Evolutionary conservation across 2,888 invertebrate genomes (phyloP), one percentile per base, ranked within the genome.

Genomic region (Teinopalpus imperialis): DNA sequence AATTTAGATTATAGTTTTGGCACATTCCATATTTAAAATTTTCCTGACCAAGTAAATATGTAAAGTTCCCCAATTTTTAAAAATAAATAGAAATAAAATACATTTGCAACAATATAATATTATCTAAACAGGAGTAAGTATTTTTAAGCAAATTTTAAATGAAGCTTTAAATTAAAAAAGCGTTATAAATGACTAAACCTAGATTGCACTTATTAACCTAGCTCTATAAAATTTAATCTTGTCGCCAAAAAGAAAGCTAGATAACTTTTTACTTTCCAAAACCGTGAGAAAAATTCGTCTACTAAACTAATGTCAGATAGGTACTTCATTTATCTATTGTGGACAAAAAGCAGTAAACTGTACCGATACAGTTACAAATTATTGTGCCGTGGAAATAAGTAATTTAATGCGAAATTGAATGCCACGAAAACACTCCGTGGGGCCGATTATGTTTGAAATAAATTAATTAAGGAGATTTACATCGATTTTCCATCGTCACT

Each of bases 331-430:
- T 58, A 61, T 62, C 55, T 61, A 60, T 55, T 58, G 50, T 51
- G 52, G 59, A 57, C 65, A 74, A 79, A 77, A 81, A 81, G 76
- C 75, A 63, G 76, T 81, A 77, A 75, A 74, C 58, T 66, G 64
- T 73, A 70, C 62, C 61, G 59, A 61, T 73, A 87, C 87, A 78
- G 86, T 86, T 87, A 85, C 66, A 76, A 86, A 78, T 82, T 82
- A 85, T 77, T 81, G 82, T 85, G 79, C 82, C 87, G 85, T 83
- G 76, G 70, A 87, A 86, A 88, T 85, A 75, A 81, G 71, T 73
- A 77, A 80, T 79, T 81, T 74, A 81, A 85, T 82, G 83, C 81
- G 75, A 81, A 85, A 82, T 82, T 78, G 69, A 78, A 81, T 79
- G 79, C 71, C 78, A 76, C 74, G 73, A 74, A 70, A 66, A 63